Base-by-base conservation (phyloP, 2,888 invertebrate genomes). In the Dendrolimus pini region DNA sequence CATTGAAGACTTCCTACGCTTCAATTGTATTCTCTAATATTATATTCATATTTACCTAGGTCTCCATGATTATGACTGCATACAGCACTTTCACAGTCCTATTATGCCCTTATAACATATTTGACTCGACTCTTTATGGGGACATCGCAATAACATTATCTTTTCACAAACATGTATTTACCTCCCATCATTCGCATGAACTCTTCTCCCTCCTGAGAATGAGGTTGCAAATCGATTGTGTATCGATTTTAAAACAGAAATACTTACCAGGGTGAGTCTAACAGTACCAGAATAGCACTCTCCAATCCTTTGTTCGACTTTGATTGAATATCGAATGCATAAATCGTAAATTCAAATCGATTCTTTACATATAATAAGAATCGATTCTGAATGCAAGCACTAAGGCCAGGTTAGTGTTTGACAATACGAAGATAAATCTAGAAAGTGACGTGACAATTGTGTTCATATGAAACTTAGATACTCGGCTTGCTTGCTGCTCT, bases 261-360 rank as follows among this genome's bases (percentile, higher is more conserved):
- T 47, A 47, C 9, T 47, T 47, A 9, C 12, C 12, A 47, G 47
- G 9, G 47, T 47, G 47, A 47, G 12, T 47, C 47, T 47, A 47
- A 47, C 0, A 10, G 47, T 47, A 47, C 12, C 12, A 47, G 9
- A 47, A 47, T 47, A 47, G n/a, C 12, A 62, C 70, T 61, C 70
- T 59, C 10, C 47, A 3, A 69, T 62, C 76, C 74, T 83, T 85
- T 85, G 85, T 85, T 73, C 76, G 70, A 64, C 68, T 65, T 79
- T 81, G 85, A 87, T 85, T 84, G 83, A 86, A 87, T 83, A 80
- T 80, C 77, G 75, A 76, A 82, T 77, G 77, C 64, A 81, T 78
- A 82, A 47, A 83, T 88, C 87, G 82, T 87, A 88, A 88, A 87
- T 64, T 74, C 70, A 72, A 75, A 80, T 81, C 83, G 81, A 83